Base-by-base conservation (phyloP, 2,888 invertebrate genomes). In the Conops quadrifasciatus region DNA sequence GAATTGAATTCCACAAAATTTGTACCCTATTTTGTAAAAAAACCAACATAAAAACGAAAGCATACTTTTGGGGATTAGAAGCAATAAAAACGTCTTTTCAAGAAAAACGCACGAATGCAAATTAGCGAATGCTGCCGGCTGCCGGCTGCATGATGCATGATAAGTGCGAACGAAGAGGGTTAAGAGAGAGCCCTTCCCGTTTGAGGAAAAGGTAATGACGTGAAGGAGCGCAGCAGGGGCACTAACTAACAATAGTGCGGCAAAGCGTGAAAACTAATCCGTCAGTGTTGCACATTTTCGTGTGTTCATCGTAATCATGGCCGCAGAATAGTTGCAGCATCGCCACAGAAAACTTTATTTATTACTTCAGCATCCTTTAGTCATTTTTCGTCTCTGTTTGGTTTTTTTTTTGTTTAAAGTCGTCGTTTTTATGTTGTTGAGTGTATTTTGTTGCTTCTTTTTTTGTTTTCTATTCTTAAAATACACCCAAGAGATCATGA, bases 401-500 rank as follows among this genome's bases (percentile, higher is more conserved):
- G 56, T 53, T 53, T 58, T 26, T 16, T 24, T 58, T 26, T 11
- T 58, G 24, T 28, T 58, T 58, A 4, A 2, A 9, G 13, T 58
- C 13, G 5, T 21, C 24, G 3, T 19, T 56, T 9, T 53, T 7
- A 7, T 21, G 4, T 53, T 53, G 36, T 36, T 7, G 36, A 36
- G 4, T 9, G 36, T 9, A 7, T 36, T 53, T 13, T 53, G 19
- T 53, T 53, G 19, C 3, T 3, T 36, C 9, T 36, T 4, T 36
- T 36, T 36, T 36, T 36, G 36, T 36, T 7, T 36, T 36, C 30
- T 36, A 36, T 36, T 36, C 30, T 79, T 79, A 80, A 36, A 81
- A 80, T 81, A 78, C 80, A 79, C 80, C 79, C 79, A 77, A 74
- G 80, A 79, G 80, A 82, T 78, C 77, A 77, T 78, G 9, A 36